Conservation (phyloP, 2,113 vertebrate genomes). For the Centropus unirufus region DNA sequence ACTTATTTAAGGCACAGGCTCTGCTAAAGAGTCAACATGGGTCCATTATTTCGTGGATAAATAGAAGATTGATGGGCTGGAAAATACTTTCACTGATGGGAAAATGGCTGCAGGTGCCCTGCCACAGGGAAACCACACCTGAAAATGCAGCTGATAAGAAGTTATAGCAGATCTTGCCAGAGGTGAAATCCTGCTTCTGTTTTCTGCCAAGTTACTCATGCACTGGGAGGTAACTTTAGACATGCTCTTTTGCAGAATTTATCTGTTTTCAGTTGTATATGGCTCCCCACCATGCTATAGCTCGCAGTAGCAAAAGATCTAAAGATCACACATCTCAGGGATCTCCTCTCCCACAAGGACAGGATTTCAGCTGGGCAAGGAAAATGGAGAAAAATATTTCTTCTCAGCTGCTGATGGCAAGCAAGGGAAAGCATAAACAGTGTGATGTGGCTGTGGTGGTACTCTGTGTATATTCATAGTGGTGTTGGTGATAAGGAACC, state of each 20-base stretch:
- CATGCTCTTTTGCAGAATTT: neutral
- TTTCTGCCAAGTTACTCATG: neutral
- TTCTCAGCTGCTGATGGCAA: neutral
- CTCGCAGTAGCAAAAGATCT: neutral
- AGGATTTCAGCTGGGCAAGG: neutral
- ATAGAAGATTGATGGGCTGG: conserved; percentile 27
- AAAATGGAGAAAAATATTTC: neutral
- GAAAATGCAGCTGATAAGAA: conserved; percentile 21
- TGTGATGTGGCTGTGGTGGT: neutral
- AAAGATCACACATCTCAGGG: neutral
- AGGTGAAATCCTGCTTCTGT: neutral
- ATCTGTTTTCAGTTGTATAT: neutral
- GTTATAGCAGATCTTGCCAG: neutral
- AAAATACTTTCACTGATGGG: conserved; percentile 21
- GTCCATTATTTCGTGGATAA: neutral
- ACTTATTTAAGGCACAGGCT: neutral
- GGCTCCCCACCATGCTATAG: neutral
- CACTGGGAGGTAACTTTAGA: neutral
- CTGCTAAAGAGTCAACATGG: neutral
- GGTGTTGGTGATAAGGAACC: neutral
- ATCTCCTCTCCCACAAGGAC: neutral
- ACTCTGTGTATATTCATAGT: neutral
- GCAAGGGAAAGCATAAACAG: neutral
- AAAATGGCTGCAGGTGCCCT: neutral
- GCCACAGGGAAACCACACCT: neutral